Base-by-base conservation (phyloP, 92 coral and sea anemone species). In the Porites rus region DNA sequence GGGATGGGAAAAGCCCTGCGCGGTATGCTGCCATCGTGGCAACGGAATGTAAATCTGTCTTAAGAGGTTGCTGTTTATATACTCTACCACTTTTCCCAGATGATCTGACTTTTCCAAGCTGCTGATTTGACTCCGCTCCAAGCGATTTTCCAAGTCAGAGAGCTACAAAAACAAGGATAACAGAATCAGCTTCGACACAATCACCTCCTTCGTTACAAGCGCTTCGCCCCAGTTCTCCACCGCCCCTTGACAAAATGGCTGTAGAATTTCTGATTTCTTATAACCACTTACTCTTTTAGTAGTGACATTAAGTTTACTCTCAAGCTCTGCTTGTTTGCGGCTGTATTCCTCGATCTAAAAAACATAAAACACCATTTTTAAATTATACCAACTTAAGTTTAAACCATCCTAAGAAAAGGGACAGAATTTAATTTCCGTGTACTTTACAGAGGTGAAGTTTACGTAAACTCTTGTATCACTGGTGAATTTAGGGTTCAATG, bases 81-180 rank as follows among this genome's bases (percentile, higher is more conserved):
- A 22, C 51, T 31, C 64, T 28, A 96, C 99, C 87, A 95, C 88
- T 75, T 90, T 92, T 58, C 98, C 90, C 25, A 93, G 88, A n/a
- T 94, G 95, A 69, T 96, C 99, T 10, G 98, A 92, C 54, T 93
- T 76, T 79, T 93, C 99, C 20, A 92, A 78, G 87, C 94, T 92
- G 69, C 80, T 86, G 58, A 87, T 79, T 10, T 95, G 93, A 75
- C 91, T 93, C 61, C 90, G 80, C 64, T 96, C 91, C 65, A 93
- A 81, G 70, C 93, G 93, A 19, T 71, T 85, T 78, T 95, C 98
- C 82, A 95, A 83, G 83, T 97, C 98, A 24, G 94, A 83, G 6
- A 97, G 82, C 99, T 97, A 17, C 59, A 83, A 46, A 13, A 58
- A 2, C 8, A 74, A 17, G n/a, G 64, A 3, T 0, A n/a, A 25